Conservation (phyloP, 1,140 invertebrate species). For the Drosophila insularis region DNA sequence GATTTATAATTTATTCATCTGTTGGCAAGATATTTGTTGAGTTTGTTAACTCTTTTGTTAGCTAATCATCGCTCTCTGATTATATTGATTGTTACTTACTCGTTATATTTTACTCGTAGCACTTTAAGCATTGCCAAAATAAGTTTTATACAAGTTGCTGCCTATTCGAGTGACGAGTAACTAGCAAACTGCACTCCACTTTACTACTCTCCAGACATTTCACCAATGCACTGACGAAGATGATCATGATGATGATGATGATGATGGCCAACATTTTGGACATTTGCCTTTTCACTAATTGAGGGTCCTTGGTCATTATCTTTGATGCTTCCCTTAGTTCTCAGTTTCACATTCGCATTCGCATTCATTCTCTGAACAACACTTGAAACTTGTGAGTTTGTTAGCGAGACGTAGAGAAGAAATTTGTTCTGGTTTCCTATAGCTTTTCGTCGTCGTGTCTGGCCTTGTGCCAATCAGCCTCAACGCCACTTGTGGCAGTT, state of each 20-base stretch:
- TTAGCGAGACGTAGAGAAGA: slow-evolving; percentile 25
- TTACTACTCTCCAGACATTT: not conserved
- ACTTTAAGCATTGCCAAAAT: not conserved
- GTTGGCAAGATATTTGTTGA: too few species aligned
- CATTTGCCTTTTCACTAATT: slow-evolving; percentile 58
- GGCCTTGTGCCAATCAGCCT: slow-evolving; percentile 77
- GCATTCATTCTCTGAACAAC: slow-evolving; percentile 48
- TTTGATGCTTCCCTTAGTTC: slow-evolving; percentile 20
- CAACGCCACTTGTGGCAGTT: slow-evolving; percentile 74
- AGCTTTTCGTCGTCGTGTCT: slow-evolving; percentile 26
- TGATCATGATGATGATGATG: not conserved
- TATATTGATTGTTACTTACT: not conserved
- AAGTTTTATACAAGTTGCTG: not conserved
- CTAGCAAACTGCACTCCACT: not conserved
- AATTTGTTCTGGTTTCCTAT: slow-evolving; percentile 30
- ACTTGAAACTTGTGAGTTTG: slow-evolving; percentile 65
- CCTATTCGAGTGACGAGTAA: not conserved
- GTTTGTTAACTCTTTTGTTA: too few species aligned
- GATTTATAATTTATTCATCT: too few species aligned
- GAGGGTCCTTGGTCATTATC: slow-evolving; percentile 70
- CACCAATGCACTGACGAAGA: not conserved
- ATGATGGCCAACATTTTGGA: slow-evolving; percentile 16
- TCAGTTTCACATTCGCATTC: slow-evolving; percentile 29
- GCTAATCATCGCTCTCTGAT: too few species aligned
- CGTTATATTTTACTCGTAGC: not conserved